Percentiles rank a stretch among this genome's conserved stretches.
phyloP scores from a whole-genome alignment of 2,888 invertebrate genomes.

The Diogma glabrata region DNA sequence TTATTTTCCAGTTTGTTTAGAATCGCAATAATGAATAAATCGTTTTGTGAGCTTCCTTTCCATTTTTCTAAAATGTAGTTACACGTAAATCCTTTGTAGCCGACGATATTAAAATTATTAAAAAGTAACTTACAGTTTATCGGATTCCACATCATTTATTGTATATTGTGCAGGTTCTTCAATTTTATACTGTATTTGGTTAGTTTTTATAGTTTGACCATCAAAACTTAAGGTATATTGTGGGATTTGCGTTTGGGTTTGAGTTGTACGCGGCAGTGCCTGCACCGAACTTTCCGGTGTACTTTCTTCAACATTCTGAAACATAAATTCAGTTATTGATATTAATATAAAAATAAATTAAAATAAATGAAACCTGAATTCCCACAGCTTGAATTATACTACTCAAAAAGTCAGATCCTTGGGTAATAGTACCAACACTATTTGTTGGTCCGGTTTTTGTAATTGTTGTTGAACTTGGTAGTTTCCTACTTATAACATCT shows the following conservation, averaged over 20 bases:
- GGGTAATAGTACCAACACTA: neutral
- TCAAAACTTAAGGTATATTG: conserved; percentile 37
- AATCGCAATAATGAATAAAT: too few relatives aligned
- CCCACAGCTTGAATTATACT: conserved; percentile 36
- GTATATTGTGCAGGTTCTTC: conserved; percentile 18
- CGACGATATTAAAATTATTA: too few relatives aligned
- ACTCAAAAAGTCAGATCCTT: conserved; percentile 27
- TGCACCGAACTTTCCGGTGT: conserved; percentile 22
- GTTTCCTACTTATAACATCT: conserved; percentile 30
- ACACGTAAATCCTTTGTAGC: too few relatives aligned
- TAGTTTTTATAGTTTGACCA: conserved; percentile 24
- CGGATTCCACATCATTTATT: conserved; percentile 5
- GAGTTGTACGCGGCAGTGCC: conserved; percentile 16
- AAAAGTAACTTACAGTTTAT: conserved; percentile 21
- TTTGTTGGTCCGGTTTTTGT: conserved; percentile 1
- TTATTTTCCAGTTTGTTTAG: too few relatives aligned
- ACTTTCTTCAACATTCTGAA: conserved; percentile 24
- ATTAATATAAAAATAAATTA: neutral
- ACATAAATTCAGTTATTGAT: neutral
- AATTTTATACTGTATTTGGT: conserved; percentile 29
- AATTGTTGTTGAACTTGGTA: conserved; percentile 2
- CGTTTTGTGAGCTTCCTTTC: too few relatives aligned
- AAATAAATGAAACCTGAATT: conserved; percentile 27
- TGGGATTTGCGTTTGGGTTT: conserved; percentile 24
- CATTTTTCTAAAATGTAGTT: too few relatives aligned